A percentile compares a stretch with the other conserved stretches of the same genome.
phyloP scores from a whole-genome alignment of 1,140 invertebrate genomes.

The Heterodera schachtii region DNA sequence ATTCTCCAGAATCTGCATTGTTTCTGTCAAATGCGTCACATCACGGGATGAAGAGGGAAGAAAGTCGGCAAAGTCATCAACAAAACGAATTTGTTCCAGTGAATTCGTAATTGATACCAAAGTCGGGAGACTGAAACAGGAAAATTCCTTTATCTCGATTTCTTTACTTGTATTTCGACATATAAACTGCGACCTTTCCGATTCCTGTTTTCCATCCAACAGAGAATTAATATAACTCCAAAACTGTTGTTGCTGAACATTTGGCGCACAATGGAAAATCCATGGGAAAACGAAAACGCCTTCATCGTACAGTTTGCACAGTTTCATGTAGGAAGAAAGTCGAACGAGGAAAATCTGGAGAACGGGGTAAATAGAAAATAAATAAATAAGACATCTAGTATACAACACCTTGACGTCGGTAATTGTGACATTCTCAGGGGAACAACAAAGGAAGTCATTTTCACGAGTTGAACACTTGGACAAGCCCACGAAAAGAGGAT shows the following conservation, averaged over 20 bases:
- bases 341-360: constrained; percentile 5
- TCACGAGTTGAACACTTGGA: neutral
- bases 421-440: constrained; percentile 1
- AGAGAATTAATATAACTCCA: neutral
- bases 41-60: neutral
- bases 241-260: constrained; percentile 13
- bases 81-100: constrained; percentile 2
- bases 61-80: neutral
- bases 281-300: neutral
- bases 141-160: too few relatives aligned
- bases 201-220: neutral
- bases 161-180: neutral
- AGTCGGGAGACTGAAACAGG: neutral
- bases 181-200: neutral
- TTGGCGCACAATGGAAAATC: neutral
- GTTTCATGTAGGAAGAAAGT: neutral
- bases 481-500: neutral
- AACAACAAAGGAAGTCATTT: neutral
- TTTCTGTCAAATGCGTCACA: neutral
- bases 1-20: neutral
- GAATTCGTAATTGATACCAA: neutral
- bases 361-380: neutral
- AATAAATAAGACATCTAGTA: neutral
- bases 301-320: neutral
- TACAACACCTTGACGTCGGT: neutral